Base-by-base conservation (phyloP, 2,113 vertebrate species). In the Pedetes capensis region DNA sequence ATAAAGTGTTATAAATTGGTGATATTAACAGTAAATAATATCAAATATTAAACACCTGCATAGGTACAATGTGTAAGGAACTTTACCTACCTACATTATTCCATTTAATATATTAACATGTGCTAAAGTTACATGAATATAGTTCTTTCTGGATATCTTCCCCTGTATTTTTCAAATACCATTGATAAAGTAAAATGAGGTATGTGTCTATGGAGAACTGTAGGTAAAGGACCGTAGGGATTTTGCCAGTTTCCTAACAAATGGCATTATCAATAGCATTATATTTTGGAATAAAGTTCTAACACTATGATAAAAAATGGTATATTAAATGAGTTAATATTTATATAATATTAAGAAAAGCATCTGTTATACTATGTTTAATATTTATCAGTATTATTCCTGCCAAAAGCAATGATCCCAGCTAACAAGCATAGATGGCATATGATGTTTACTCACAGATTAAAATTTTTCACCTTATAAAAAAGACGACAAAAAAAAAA, bases 321-420 rank as follows among this genome's bases (percentile, higher is more conserved):
- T 57, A 1, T 55, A 71, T 91, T 91, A 59, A 87, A 91, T 93
- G 34, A 90, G 4, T 49, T 75, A 61, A 79, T 44, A 80, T 71
- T 90, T 76, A 34, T 39, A 29, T 53, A 74, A 53, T 64, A 84
- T 72, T 83, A 87, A 93, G 53, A 86, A 78, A 7, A 68, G 37
- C 64, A 51, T 12, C 22, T 95, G 7, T 13, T 47, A 81, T 32
- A 63, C 13, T 61, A 6, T 37, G 1, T 81, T 87, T 94, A 63
- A 84, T 92, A 87, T 68, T 94, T 87, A 47, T 57, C 39, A 92
- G 78, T 55, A n/a, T 64, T 86, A 89, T 49, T 34, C 13, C 37
- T 78, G 25, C 37, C 29, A 57, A 69, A 92, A 76, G 11, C 53
- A 96, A 39, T 37, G 42, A 7, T 44, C 78, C 13, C 17, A 71